phyloP scores from a whole-genome alignment of 2,888 invertebrate genomes.

The Standfussiana lucernea region DNA sequence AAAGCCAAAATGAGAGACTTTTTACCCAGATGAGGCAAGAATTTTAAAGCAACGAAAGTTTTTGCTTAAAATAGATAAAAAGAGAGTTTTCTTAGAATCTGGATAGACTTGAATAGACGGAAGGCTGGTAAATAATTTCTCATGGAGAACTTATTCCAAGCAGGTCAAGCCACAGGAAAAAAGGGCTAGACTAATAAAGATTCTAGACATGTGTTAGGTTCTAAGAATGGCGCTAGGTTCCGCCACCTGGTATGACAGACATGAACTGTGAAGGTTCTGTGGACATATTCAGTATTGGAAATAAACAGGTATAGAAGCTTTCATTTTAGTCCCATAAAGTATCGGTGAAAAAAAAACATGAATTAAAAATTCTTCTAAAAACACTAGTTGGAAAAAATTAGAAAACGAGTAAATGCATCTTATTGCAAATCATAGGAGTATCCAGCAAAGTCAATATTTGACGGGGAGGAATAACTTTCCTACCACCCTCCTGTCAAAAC shows the following conservation, averaged over 20 bases:
- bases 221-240: slow-evolving; percentile 63
- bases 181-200: slow-evolving; percentile 46
- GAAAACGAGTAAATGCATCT: neutral
- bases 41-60: neutral
- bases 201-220: slow-evolving; percentile 56
- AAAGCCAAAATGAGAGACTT: neutral
- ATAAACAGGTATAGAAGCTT: neutral
- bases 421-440: too few relatives aligned
- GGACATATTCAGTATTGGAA: slow-evolving; percentile 11
- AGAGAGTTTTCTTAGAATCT: neutral
- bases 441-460: neutral
- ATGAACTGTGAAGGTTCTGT: slow-evolving; percentile 7
- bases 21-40: neutral
- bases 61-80: neutral
- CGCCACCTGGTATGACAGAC: slow-evolving; percentile 44
- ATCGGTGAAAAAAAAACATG: too few relatives aligned
- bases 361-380: neutral
- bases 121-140: neutral
- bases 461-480: neutral
- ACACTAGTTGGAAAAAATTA: neutral
- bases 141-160: slow-evolving; percentile 20
- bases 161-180: slow-evolving; percentile 35
- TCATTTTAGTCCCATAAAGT: neutral
- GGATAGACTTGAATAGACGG: neutral
- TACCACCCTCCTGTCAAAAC: neutral